Evolutionary conservation across 2,113 vertebrate species (phyloP).

Genomic region (Podilymbus podiceps): DNA sequence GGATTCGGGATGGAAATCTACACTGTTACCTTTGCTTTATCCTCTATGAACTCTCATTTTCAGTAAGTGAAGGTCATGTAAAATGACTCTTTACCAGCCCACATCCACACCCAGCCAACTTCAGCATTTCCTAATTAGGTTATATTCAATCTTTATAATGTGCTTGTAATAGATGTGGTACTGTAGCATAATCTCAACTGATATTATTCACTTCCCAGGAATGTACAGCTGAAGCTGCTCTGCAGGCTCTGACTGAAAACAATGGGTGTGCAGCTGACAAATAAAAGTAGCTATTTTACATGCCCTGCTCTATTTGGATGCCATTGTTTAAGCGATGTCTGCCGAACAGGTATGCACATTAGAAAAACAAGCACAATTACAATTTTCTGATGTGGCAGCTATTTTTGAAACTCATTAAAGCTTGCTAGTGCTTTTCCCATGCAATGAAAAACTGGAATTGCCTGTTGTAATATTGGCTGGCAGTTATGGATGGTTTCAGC

Average conservation of each 20-base stretch:
- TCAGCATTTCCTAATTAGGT: constrained; percentile 84
- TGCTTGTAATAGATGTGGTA: constrained; percentile 74
- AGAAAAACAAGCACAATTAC: constrained; percentile 55
- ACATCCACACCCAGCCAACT: constrained; percentile 63
- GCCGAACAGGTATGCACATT: constrained; percentile 60
- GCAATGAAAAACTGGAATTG: constrained; percentile 58
- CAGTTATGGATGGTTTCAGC: constrained; percentile 61
- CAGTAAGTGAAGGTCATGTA: constrained; percentile 1
- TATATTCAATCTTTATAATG: constrained; percentile 71
- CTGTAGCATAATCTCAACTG: constrained; percentile 77
- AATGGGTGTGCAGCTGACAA: constrained; percentile 69
- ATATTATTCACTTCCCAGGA: constrained; percentile 82
- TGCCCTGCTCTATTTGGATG: constrained; percentile 46
- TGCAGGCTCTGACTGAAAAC: constrained; percentile 67
- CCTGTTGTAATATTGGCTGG: constrained; percentile 52
- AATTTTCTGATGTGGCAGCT: constrained; percentile 59
- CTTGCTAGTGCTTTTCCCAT: constrained; percentile 49
- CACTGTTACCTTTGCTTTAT: constrained; percentile 32
- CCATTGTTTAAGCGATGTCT: constrained; percentile 58
- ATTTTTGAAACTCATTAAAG: constrained; percentile 59
- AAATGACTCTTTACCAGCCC: constrained; percentile 33
- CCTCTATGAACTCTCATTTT: constrained; percentile 42
- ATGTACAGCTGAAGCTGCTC: constrained; percentile 74
- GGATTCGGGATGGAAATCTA: not conserved
- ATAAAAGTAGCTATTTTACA: constrained; percentile 56